Percentiles rank a stretch among this genome's conserved stretches.
Conservation (phyloP, 2,113 vertebrate species). For the Myotis yumanensis region DNA sequence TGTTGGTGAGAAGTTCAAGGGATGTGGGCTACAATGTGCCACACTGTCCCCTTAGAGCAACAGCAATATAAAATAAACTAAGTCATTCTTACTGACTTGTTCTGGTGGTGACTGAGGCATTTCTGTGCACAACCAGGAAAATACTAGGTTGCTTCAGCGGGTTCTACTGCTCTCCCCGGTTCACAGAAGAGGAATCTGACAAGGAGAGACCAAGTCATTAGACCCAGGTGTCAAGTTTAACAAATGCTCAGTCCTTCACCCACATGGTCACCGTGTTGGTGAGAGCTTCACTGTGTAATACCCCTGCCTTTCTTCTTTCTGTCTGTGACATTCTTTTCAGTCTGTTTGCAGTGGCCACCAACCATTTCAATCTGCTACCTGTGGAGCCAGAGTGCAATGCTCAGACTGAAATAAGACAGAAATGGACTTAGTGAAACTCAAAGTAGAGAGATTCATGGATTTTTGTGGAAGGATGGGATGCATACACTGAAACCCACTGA, state of each 20-base stretch:
- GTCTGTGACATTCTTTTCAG: conserved; percentile 81
- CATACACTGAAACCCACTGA: conserved; percentile 49
- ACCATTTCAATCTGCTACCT: conserved; percentile 85
- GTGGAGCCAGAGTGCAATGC: conserved; percentile 72
- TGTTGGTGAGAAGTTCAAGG: conserved; percentile 61
- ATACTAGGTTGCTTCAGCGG: conserved; percentile 87
- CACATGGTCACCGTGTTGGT: conserved; percentile 69
- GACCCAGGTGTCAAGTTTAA: conserved; percentile 77
- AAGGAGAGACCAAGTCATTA: neutral
- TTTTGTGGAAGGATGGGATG: conserved; percentile 58
- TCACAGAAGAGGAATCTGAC: neutral
- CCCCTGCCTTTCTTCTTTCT: conserved; percentile 75
- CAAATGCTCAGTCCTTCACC: conserved; percentile 84
- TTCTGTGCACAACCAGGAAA: conserved; percentile 82
- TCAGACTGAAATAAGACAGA: conserved; percentile 57
- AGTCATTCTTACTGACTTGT: conserved; percentile 86
- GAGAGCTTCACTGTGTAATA: conserved; percentile 75
- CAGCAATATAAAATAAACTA: conserved; percentile 83
- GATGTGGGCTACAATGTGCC: neutral
- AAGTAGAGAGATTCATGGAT: conserved; percentile 45
- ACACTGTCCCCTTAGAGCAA: conserved; percentile 53
- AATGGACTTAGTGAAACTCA: conserved; percentile 70
- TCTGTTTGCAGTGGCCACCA: conserved; percentile 80
- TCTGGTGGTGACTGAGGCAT: conserved; percentile 87
- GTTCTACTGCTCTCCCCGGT: neutral